Evolutionary conservation across 2,888 invertebrate species (phyloP), one percentile per base, ranked within the genome.

Genomic region (Drosophila anomalata): DNA sequence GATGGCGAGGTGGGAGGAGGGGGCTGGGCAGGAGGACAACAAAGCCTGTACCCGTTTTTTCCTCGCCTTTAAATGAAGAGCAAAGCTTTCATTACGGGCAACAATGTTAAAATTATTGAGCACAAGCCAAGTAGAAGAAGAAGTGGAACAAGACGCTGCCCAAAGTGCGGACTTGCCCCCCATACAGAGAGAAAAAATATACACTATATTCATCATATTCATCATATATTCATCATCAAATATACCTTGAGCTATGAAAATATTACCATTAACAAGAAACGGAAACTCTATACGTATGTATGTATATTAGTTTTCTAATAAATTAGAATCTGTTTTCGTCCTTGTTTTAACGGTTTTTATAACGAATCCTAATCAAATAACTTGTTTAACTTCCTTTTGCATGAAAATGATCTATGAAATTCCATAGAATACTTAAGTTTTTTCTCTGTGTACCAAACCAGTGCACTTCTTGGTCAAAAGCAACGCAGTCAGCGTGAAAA

Each of bases 51-150:
- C 11, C 48, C 41, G 44, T 63, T 59, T 59, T 54, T 47, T 55
- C 39, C 71, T 51, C 61, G 58, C 41, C 73, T 73, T 83, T 89
- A 89, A 89, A 85, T 88, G 88, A 87, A 85, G 89, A 89, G 90
- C 85, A 90, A 88, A 88, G 88, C 90, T 89, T 90, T 89, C 90
- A 89, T 90, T 89, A 90, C 80, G 82, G 82, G 70, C 78, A 87
- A 89, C 90, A 90, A 90, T 88, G 90, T 89, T 88, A 76, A 88
- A 90, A 89, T 90, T 90, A 90, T 89, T 89, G 85, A 82, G 81
- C 80, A 87, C 75, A 84, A 60, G 53, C 46, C 39, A 55, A 51
- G 51, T 12, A 7, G 44, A 26, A 47, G 42, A 51, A 31, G 68
- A 48, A 51, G 39, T 52, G 41, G 50, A 42, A 31, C 61, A 50